These are phyloP conservation scores for Ephialtes manifestator DNA, from an alignment of 2,888 invertebrate genomes.

Conservation along the genomic window DNA sequence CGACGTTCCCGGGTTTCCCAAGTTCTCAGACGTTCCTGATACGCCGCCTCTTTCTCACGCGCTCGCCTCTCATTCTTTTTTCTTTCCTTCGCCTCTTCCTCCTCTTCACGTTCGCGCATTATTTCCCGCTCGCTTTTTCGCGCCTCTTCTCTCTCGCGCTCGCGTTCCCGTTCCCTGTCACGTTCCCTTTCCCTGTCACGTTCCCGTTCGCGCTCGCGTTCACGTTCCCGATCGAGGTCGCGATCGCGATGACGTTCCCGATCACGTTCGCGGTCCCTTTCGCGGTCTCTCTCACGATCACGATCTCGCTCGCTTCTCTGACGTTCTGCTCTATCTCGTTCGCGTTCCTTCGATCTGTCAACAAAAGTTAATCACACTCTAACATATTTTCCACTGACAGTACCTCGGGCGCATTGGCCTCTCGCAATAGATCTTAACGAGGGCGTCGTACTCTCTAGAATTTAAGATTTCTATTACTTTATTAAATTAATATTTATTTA, in stretches of 20 bases:
- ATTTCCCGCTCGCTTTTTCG: constrained; percentile 88
- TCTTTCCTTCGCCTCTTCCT: constrained; percentile 96
- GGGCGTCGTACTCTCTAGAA: too few species aligned
- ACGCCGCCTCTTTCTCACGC: constrained; percentile 98
- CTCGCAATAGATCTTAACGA: too few species aligned
- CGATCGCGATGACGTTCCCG: constrained; percentile 86
- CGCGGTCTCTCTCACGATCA: constrained; percentile 81
- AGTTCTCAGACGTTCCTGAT: constrained; percentile 93
- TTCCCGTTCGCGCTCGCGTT: constrained; percentile 88
- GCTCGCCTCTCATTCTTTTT: constrained; percentile 96
- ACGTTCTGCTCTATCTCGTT: constrained; percentile 79
- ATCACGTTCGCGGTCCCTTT: constrained; percentile 81
- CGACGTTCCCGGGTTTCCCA: constrained; percentile 97
- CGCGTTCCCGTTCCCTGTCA: constrained; percentile 87
- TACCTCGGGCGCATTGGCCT: too few species aligned
- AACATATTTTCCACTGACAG: not conserved
- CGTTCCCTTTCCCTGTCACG: constrained; percentile 88
- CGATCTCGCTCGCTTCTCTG: constrained; percentile 75
- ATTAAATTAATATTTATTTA: too few species aligned
- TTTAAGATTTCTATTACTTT: too few species aligned
- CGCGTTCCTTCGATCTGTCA: constrained; percentile 82
- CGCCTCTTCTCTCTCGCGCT: constrained; percentile 87
- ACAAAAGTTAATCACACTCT: constrained; percentile 30
- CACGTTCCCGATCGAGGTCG: constrained; percentile 88
- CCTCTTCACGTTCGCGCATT: constrained; percentile 93